These are phyloP conservation scores for Liasis olivaceus DNA, from an alignment of 2,797 vertebrate species.

Conservation along the genomic window DNA sequence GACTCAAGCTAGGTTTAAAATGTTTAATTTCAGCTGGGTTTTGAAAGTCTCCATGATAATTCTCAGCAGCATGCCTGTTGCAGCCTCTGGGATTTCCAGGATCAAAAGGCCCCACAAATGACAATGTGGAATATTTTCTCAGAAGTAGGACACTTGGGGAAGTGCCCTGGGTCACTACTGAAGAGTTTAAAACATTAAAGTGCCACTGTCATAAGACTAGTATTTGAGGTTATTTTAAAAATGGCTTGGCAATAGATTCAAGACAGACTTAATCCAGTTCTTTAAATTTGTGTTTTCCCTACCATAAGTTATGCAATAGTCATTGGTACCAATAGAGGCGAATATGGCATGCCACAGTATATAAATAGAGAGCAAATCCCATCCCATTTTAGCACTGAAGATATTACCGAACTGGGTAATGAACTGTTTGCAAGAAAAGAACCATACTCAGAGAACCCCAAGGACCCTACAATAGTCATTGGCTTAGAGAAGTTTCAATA, in stretches of 20 bases:
- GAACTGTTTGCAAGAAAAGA: too few relatives aligned
- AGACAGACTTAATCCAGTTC: neutral
- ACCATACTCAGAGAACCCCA: too few relatives aligned
- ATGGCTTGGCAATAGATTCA: neutral
- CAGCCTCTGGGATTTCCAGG: neutral
- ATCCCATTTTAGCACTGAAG: too few relatives aligned
- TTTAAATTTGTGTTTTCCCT: neutral
- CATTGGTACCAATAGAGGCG: neutral
- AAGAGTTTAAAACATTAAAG: neutral
- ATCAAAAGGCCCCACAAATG: neutral
- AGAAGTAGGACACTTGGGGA: neutral
- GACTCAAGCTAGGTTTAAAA: neutral
- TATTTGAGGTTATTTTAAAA: neutral
- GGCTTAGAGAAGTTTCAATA: neutral
- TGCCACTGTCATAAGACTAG: neutral
- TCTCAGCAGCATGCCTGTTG: neutral
- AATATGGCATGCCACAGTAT: too few relatives aligned
- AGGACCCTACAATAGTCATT: neutral
- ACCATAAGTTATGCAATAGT: neutral
- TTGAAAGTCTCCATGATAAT: neutral
- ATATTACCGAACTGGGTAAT: too few relatives aligned
- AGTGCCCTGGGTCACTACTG: neutral
- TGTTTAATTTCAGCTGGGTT: neutral
- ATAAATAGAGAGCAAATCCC: too few relatives aligned
- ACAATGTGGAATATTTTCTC: neutral